Conservation (phyloP, 2,113 vertebrate genomes). For the Chroicocephalus ridibundus region DNA sequence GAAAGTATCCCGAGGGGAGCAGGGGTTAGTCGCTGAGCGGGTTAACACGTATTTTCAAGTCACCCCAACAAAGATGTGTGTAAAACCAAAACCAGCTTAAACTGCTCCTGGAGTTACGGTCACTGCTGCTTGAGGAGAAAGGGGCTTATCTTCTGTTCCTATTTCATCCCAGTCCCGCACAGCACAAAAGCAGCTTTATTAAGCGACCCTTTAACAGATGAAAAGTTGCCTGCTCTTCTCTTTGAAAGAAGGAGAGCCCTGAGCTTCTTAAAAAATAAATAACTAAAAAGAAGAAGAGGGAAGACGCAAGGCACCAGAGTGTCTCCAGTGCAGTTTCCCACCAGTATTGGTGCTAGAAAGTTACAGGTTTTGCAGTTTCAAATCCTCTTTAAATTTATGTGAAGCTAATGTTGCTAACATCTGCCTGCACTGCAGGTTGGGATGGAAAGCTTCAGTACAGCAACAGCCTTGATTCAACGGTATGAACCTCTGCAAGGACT, state of each 20-base stretch:
- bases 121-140: neutral
- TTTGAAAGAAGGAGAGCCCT: neutral
- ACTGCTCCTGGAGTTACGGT: neutral
- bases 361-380: slow-evolving; percentile 42
- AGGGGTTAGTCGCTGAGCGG: neutral
- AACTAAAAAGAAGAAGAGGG: neutral
- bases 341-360: neutral
- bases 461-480: neutral
- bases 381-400: slow-evolving; percentile 4
- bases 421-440: neutral
- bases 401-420: neutral
- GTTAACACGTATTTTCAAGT: neutral
- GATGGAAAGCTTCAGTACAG: neutral
- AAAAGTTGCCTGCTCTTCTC: neutral
- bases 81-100: neutral
- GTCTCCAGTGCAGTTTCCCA: neutral
- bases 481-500: neutral
- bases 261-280: neutral
- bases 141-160: neutral
- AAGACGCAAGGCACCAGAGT: neutral
- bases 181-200: neutral
- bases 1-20: neutral
- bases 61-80: neutral
- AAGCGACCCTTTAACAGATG: neutral
- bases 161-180: neutral